Conservation (phyloP, 2,113 vertebrate genomes). For the Balaeniceps rex region DNA sequence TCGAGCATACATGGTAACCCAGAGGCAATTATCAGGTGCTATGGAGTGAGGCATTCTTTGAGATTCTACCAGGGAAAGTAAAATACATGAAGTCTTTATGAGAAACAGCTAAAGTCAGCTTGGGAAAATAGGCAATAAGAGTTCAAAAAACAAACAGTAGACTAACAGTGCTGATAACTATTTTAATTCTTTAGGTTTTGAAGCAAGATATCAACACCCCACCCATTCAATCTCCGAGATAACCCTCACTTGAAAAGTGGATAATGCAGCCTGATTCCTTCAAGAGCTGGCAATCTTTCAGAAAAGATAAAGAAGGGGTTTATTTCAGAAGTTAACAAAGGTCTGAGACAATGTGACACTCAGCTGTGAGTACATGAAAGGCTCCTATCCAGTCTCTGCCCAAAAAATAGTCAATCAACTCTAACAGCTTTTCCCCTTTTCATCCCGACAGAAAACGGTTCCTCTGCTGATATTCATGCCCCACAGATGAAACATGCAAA, state of each 20-base stretch:
- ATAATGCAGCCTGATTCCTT: not conserved
- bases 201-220: not conserved
- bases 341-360: not conserved
- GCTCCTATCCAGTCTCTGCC: not conserved
- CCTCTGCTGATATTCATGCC: not conserved
- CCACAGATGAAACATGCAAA: not conserved
- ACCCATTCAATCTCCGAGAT: fast-evolving
- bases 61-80: not conserved
- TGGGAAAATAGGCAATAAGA: not conserved
- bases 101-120: not conserved
- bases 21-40: not conserved
- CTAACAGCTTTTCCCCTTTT: not conserved
- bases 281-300: not conserved
- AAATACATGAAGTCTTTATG: not conserved
- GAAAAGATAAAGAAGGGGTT: not conserved
- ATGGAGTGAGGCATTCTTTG: not conserved
- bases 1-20: fast-evolving
- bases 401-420: not conserved
- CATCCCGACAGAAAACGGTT: not conserved
- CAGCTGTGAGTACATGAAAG: not conserved
- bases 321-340: not conserved
- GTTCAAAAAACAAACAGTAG: not conserved
- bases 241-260: not conserved
- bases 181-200: not conserved
- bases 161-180: not conserved